A percentile compares a stretch with the other conserved stretches of the same genome.
phyloP scores from a whole-genome alignment of 2,888 invertebrate genomes.

The Drosophila silvestris region DNA sequence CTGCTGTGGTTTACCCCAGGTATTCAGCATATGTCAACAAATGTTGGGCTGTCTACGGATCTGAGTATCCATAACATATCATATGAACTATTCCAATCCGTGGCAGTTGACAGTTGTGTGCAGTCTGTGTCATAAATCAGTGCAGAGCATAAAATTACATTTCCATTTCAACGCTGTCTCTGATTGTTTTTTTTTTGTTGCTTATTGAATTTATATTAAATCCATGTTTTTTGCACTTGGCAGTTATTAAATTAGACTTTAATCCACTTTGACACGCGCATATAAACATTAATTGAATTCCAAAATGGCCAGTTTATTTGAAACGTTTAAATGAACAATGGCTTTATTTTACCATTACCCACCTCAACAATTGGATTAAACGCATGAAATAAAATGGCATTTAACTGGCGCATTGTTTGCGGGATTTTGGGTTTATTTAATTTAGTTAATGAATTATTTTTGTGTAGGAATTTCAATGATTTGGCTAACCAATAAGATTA shows the following conservation, averaged over 20 bases:
- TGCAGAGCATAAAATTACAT: conserved; percentile 20
- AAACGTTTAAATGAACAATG: conserved; percentile 70
- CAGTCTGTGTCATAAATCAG: conserved; percentile 51
- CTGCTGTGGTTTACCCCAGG: conserved; percentile 54
- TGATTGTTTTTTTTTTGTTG: conserved; percentile 1
- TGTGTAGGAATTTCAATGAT: conserved; percentile 17
- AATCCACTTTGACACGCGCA: conserved; percentile 69
- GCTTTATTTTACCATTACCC: conserved; percentile 32
- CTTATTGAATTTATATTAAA: conserved; percentile 20
- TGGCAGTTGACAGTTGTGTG: conserved; percentile 57
- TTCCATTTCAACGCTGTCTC: conserved; percentile 22
- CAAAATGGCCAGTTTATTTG: conserved; percentile 70
- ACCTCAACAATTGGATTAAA: conserved; percentile 72
- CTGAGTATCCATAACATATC: conserved; percentile 44
- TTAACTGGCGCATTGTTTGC: conserved; percentile 57
- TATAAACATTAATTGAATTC: conserved; percentile 73
- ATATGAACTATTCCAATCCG: conserved; percentile 7
- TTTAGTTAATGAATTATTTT: conserved; percentile 68
- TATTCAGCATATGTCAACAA: conserved; percentile 71
- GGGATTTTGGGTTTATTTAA: conserved; percentile 65
- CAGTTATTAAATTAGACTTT: conserved; percentile 76
- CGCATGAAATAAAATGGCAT: conserved; percentile 62
- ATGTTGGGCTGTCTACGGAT: conserved; percentile 38
- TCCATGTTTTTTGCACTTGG: conserved; percentile 10
- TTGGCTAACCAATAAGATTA: conserved; percentile 34